phyloP scores from a whole-genome alignment of 64 coral and sea anemone species.

The Montipora sp. region DNA sequence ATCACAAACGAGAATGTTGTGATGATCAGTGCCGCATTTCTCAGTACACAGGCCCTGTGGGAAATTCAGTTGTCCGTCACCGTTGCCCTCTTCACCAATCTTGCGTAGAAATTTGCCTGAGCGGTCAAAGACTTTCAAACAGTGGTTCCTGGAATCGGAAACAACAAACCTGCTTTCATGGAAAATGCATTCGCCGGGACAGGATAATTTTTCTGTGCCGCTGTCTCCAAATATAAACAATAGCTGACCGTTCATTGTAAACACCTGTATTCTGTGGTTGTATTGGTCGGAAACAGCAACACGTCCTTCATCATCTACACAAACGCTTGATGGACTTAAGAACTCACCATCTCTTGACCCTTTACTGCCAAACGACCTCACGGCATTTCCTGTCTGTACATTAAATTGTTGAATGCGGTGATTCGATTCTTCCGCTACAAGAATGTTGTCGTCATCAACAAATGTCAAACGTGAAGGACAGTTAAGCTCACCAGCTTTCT shows the following conservation, averaged over 20 bases:
- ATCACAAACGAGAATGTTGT: conserved; percentile 50
- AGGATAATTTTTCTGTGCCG: not conserved
- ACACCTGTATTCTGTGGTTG: conserved; percentile 27
- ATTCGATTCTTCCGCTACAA: conserved; percentile 22
- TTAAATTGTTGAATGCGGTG: conserved; percentile 19
- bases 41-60: conserved; percentile 34
- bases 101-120: conserved; percentile 18
- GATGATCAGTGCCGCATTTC: not conserved
- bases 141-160: conserved; percentile 17
- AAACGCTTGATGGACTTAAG: not conserved
- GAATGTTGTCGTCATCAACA: conserved; percentile 20
- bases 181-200: not conserved
- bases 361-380: conserved; percentile 1
- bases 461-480: conserved; percentile 4
- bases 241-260: conserved; percentile 6
- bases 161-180: conserved; percentile 30
- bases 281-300: not conserved
- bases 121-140: conserved; percentile 61
- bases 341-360: not conserved
- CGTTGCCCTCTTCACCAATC: conserved; percentile 32
- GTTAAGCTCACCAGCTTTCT: not conserved
- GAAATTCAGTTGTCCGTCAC: conserved; percentile 16
- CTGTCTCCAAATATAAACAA: not conserved
- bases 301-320: not conserved
- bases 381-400: not conserved